Evolutionary conservation across 2,888 invertebrate genomes (phyloP), one percentile per base, ranked within the genome.

Genomic region (Sympetrum striolatum): DNA sequence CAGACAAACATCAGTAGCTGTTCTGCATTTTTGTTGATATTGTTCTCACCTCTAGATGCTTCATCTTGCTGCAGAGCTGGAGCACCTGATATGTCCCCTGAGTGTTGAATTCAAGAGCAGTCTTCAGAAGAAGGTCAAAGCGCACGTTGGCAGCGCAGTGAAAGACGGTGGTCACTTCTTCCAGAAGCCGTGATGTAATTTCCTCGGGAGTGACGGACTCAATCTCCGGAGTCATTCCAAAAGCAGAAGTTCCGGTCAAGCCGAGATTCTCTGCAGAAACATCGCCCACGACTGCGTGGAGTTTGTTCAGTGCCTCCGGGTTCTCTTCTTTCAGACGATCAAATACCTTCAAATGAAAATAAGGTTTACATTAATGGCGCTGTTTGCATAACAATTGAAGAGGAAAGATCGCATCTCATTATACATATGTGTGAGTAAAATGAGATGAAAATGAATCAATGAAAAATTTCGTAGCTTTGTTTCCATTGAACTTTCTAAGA

Each of bases 131-230:
- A 92, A 96, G 96, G 92, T 96, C 95, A 92, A 96, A 96, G 91
- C 94, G 94, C 90, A 96, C 95, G 1, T 96, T 96, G 39, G 96
- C 96, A 2, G 96, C 96, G 90, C 95, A 95, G 92, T 96, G 96
- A 92, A 96, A 95, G 18, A 96, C 95, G 64, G 96, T 93, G 73
- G 94, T 93, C 31, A 95, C 94, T 48, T 94, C 93, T 12, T 94
- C 93, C 15, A 81, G 25, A 10, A 94, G 92, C n/a, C 93, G 92
- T 31, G 92, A 91, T 91, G 94, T 94, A 90, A 94, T 93, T 25
- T 93, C 93, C 0, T 92, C 92, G 4, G 37, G 18, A 37, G 37
- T 14, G 35, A 60, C 37, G 2, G 64, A 39, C 25, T 60, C 86
- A 31, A 37, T 35, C 35, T 86, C 86, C 18, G 86, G 60, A 37